Evolutionary conservation across 2,113 vertebrate genomes (phyloP), one percentile per base, ranked within the genome.

Genomic region (Amphiprion percula): DNA sequence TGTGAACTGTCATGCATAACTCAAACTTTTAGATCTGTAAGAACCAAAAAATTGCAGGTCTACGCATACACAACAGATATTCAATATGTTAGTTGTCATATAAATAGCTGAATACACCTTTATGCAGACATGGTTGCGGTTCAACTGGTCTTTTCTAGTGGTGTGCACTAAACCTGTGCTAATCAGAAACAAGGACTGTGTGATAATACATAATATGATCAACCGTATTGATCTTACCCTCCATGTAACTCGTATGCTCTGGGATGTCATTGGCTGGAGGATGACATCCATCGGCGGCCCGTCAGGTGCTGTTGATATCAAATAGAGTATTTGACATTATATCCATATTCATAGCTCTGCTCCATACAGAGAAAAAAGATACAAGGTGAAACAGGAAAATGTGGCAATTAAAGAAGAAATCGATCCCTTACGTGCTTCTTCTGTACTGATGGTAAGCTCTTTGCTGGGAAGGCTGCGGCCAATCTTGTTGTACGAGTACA

Each of bases 401-500:
- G 4, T 63, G 30, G 33, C 33, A 55, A 60, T 15, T 7, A 39
- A 26, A 50, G n/a, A 16, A 41, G 14, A 41, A 46, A 75, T 39
- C 24, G 24, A 53, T 33, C 4, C 63, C 95, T 91, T 85, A 99
- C 98, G 97, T 10, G 98, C 98, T 95, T 99, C 98, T 88, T 99
- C 97, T 0, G 98, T 99, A 89, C 97, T 99, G 93, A 99, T 93
- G 30, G 97, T 99, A 62, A 99, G 96, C 88, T 99, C 98, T 91
- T 99, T 99, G 95, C 98, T 99, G 0, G 98, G 96, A 82, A 98
- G 96, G 19, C 98, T 99, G 74, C 97, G 97, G 5, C 98, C 98
- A 0, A 99, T 99, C 93, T 99, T 99, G 94, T 99, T 99, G 94
- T 97, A 99, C 65, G 97, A 99, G 84, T 97, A 99, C 97, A 99